Evolutionary conservation across 37 sponge, comb jelly and placozoan species (phyloP).

Genomic region (Halisarca cf. caerulea): DNA sequence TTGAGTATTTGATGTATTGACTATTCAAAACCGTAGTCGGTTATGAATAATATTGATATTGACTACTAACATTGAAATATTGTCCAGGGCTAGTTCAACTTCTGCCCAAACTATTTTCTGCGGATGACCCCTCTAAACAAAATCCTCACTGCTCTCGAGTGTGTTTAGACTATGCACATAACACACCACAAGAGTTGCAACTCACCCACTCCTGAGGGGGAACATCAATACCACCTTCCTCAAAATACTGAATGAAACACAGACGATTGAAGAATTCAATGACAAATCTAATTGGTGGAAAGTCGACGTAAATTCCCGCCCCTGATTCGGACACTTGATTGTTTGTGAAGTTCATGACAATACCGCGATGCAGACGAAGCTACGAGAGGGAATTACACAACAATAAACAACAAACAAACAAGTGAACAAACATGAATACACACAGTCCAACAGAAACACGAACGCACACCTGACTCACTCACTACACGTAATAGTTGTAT

Average conservation of each 20-base stretch:
- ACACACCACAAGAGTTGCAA: neutral
- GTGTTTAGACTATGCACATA: neutral
- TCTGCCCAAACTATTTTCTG: too few species aligned
- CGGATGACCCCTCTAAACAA: too few species aligned
- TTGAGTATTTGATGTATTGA: too few species aligned
- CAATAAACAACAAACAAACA: neutral
- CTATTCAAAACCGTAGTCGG: too few species aligned
- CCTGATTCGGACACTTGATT: conserved; percentile 70
- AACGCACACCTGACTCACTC: neutral
- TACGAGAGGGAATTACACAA: neutral
- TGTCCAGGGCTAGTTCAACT: too few species aligned
- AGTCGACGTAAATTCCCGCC: conserved; percentile 79
- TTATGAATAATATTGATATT: too few species aligned
- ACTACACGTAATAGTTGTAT: too few species aligned
- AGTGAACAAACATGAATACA: neutral
- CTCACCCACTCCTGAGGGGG: conserved; percentile 67
- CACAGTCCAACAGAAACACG: neutral
- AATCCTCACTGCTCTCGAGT: too few species aligned
- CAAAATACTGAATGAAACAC: conserved; percentile 74
- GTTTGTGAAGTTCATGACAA: conserved; percentile 45
- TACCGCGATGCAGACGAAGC: conserved; percentile 44
- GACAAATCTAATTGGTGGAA: conserved; percentile 79
- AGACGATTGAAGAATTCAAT: conserved; percentile 77
- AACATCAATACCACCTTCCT: conserved; percentile 24
- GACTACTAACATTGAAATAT: too few species aligned